Evolutionary conservation across 2,113 vertebrate genomes (phyloP), one percentile per base, ranked within the genome.

Genomic region (Camelus dromedarius): DNA sequence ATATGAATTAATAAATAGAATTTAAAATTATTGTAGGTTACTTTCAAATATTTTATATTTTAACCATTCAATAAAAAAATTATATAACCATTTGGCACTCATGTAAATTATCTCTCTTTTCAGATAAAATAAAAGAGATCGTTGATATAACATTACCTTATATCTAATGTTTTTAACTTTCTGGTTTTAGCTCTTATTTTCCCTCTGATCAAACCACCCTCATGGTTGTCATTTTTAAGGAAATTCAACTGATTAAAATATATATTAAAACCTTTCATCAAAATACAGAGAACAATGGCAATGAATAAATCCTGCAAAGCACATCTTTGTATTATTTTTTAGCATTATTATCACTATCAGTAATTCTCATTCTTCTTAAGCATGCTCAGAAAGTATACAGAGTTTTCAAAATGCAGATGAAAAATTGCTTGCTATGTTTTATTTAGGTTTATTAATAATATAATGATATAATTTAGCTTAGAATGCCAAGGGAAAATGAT

Each of bases 151-250:
- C 13, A 56, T 91, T 20, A 16, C 8, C 2, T 89, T 88, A 48
- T 48, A 67, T 62, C 6, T 95, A 81, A 66, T 50, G 16, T 83
- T 88, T 60, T 89, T 77, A 87, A 50, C 4, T 42, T 95, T 87
- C 26, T 90, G n/a, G 4, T 48, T 60, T 60, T 67, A 92, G 4
- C 8, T 9, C 3, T 81, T 58, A 32, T 67, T 86, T 58, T 58
- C 32, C 28, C 16, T 52, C 22, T 60, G 16, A 62, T 75, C 48
- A 77, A 42, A 66, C 4, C 42, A n/a, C 12, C 32, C 2, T 42
- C 50, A 86, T 46, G n/a, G 92, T 52, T 77, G 8, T 60, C 4
- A 90, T 69, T 91, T 26, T 92, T 26, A 60, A 95, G 15, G 19
- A 95, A 72, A 62, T 64, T 84, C 2, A 91, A 54, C 0, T 77